Conservation (phyloP, 2,888 invertebrate genomes). For the Malthinus seriepunctatus region DNA sequence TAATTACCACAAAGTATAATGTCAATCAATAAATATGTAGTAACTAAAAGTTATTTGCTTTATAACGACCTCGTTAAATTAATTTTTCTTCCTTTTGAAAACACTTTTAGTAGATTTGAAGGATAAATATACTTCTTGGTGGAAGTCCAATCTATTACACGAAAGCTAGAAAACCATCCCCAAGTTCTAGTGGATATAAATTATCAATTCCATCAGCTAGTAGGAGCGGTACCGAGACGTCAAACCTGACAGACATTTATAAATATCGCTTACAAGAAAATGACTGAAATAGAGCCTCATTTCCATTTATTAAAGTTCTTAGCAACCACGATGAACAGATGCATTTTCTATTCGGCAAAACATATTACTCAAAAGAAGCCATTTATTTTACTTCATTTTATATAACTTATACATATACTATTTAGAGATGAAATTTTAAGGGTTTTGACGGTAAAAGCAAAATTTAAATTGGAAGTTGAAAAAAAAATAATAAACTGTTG, state of each 20-base stretch:
- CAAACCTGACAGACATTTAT: slow-evolving; percentile 47
- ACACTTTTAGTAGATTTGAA: slow-evolving; percentile 23
- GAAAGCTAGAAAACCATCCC: slow-evolving; percentile 27
- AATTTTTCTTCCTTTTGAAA: too few relatives aligned
- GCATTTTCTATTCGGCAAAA: slow-evolving; percentile 25
- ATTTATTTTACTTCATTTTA: slow-evolving; percentile 17
- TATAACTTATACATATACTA: too few relatives aligned
- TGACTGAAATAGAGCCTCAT: slow-evolving; percentile 42
- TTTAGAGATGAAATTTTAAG: too few relatives aligned
- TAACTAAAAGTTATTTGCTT: too few relatives aligned
- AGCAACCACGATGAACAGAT: slow-evolving; percentile 27
- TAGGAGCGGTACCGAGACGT: slow-evolving; percentile 44
- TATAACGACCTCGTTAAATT: too few relatives aligned
- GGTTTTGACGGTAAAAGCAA: too few relatives aligned
- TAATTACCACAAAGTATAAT: too few relatives aligned
- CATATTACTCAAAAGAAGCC: slow-evolving; percentile 23
- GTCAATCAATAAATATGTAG: too few relatives aligned
- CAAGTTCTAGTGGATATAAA: slow-evolving; percentile 44
- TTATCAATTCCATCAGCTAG: slow-evolving; percentile 47
- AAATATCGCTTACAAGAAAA: slow-evolving; percentile 45
- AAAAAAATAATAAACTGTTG: background rate
- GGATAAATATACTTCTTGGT: slow-evolving; percentile 37
- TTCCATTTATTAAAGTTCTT: slow-evolving; percentile 42
- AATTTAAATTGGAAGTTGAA: too few relatives aligned
- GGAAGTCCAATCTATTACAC: slow-evolving; percentile 37